phyloP scores from a whole-genome alignment of 1,140 invertebrate genomes.

The Neuroterus valhalla region DNA sequence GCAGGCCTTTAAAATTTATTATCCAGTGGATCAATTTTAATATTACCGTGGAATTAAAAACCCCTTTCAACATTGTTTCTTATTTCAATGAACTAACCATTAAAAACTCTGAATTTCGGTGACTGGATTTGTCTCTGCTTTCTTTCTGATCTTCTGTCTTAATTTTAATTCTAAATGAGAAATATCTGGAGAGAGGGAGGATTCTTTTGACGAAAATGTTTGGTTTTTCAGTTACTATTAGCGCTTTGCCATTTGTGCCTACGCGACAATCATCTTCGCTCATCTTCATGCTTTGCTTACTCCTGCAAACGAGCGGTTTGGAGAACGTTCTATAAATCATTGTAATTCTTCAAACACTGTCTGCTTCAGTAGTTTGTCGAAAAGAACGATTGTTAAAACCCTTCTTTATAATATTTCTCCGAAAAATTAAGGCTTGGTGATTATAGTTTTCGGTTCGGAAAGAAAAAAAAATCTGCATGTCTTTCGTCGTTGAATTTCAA shows the following conservation, averaged over 20 bases:
- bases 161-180: neutral
- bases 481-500: neutral
- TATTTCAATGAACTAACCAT: no score
- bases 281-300: conserved; percentile 25
- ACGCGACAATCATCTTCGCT: conserved; percentile 26
- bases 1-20: no score
- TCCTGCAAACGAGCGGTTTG: conserved; percentile 22
- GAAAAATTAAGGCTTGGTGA: neutral
- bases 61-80: no score
- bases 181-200: neutral
- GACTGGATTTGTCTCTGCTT: neutral
- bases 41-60: no score
- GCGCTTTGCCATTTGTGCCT: conserved; percentile 28
- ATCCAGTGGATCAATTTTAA: no score
- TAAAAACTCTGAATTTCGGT: neutral
- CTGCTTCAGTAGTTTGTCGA: neutral
- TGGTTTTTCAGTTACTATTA: conserved; percentile 26
- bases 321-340: conserved; percentile 9
- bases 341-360: conserved; percentile 11
- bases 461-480: neutral
- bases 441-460: neutral
- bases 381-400: neutral
- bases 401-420: neutral
- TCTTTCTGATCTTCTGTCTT: neutral
- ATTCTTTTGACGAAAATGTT: conserved; percentile 9